phyloP scores from a whole-genome alignment of 2,797 vertebrate genomes.

The Lateolabrax maculatus region DNA sequence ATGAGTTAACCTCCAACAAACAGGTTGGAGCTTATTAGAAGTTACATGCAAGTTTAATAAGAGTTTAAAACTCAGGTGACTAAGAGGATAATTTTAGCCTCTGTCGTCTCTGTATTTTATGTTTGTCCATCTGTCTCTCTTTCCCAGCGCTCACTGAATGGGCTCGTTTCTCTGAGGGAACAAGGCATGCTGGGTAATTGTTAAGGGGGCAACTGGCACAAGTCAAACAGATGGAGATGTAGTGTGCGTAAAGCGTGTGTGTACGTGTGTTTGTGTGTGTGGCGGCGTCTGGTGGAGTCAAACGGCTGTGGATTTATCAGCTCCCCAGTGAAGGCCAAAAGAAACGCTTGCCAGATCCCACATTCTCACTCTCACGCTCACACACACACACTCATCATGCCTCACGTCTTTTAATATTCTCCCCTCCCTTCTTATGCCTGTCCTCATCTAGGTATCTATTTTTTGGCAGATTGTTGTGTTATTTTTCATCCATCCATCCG shows the following conservation, averaged over 20 bases:
- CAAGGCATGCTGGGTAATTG: conserved; percentile 79
- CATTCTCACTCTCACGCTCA: conserved; percentile 5
- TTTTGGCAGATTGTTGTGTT: conserved; percentile 10
- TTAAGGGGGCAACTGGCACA: conserved; percentile 72
- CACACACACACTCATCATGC: conserved; percentile 3
- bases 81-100: conserved; percentile 46
- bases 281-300: conserved; percentile 70
- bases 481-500: conserved; percentile 22
- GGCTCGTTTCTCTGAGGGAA: conserved; percentile 58
- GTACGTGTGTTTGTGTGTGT: conserved; percentile 39
- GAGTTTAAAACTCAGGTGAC: conserved; percentile 30
- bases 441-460: conserved; percentile 33
- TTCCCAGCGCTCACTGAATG: conserved; percentile 50
- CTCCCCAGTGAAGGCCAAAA: conserved; percentile 66
- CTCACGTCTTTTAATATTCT: conserved; percentile 8
- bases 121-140: conserved; percentile 64
- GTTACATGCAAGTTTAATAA: not conserved
- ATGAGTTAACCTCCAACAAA: conserved; percentile 3
- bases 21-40: not conserved
- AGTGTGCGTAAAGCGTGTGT: conserved; percentile 39
- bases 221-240: conserved; percentile 76
- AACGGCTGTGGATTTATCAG: conserved; percentile 74
- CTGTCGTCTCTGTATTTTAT: conserved; percentile 48
- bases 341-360: conserved; percentile 49
- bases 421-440: not conserved